Base-by-base conservation (phyloP, 2,113 vertebrate species). In the Oreochromis niloticus region DNA sequence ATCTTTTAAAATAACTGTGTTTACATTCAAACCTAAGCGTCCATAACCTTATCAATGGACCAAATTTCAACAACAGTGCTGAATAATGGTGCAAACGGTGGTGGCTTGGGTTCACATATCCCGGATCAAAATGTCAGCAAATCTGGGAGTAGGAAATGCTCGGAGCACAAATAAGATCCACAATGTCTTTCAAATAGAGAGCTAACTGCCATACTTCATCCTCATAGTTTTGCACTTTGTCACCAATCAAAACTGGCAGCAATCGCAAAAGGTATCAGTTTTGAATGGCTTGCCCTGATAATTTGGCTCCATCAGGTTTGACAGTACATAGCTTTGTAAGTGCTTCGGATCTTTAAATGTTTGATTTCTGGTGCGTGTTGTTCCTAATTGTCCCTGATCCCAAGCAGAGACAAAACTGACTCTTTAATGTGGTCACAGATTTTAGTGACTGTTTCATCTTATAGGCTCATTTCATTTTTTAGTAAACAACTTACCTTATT, bases 381-480 rank as follows among this genome's bases (percentile, higher is more conserved):
- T 55, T 55, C 10, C n/a, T 54, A 79, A 22, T 22, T 54, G 75
- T 80, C 46, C 48, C 2, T 55, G 75, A 80, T 55, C 19, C 5
- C 17, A 80, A 19, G 50, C 30, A 80, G 50, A 80, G 78, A 36
- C 50, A 80, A 80, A 54, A 36, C 50, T 34, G 6, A 54, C 8
- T 52, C 5, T 22, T 55, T 6, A 34, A 59, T 48, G 3, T 1
- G 19, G 39, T 61, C 56, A 22, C 41, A 48, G 22, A 82, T 22
- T 63, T 81, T 41, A 81, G n/a, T 10, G 54, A 59, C 13, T 6
- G 27, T 81, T 85, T 93, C 89, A 82, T 93, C 81, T 75, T 87
- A 87, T 80, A 89, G 71, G 32, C 27, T 90, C 82, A 86, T 91
- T 83, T 90, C 8, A 56, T 56, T 56, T 56, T 90, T 88, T 56